Base-by-base conservation (phyloP, 2,888 invertebrate genomes). In the Andrena camellia region DNA sequence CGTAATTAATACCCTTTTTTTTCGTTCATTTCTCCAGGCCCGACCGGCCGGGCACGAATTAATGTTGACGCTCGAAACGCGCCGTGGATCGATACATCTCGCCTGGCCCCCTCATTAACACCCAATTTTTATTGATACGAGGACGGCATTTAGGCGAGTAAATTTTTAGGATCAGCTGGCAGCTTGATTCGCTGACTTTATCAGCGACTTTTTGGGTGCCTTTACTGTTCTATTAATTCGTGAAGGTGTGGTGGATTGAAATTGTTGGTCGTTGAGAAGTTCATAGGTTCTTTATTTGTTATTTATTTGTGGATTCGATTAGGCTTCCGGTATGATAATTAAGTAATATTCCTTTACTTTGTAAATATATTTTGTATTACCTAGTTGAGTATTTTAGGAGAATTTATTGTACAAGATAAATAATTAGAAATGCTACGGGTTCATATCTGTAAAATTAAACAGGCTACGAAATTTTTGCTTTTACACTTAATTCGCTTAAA, bases 1-100 rank as follows among this genome's bases (percentile, higher is more conserved):
- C 31, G 78, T 78, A 80, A 80, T 80, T 80, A 80, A 67, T 67
- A 62, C 71, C 52, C 71, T 78, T 78, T 66, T 78, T 66, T 20
- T 71, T 23, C 26, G 26, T 70, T 78, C 78, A 71, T 78, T 60
- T 20, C 66, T 31, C 10, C 59, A n/a, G 7, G 7, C 23, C 8
- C 60, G 63, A 63, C 63, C 52, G 70, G 31, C 13, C 71, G 78
- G 31, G 64, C 68, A 29, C 48, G 48, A 71, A 84, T 82, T 63
- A 68, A 64, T 64, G 8, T 31, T 48, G 83, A 82, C 78, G 60
- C 63, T 33, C 54, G 80, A 67, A 42, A 79, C 26, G 77, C 42
- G 42, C 48, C 76, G 48, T 66, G 54, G 54, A 75, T 60, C 66
- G 60, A 78, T 66, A 59, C 69, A n/a, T 74, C 48, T 48, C 62